phyloP scores from a whole-genome alignment of 2,113 vertebrate genomes.

The Gadus macrocephalus region DNA sequence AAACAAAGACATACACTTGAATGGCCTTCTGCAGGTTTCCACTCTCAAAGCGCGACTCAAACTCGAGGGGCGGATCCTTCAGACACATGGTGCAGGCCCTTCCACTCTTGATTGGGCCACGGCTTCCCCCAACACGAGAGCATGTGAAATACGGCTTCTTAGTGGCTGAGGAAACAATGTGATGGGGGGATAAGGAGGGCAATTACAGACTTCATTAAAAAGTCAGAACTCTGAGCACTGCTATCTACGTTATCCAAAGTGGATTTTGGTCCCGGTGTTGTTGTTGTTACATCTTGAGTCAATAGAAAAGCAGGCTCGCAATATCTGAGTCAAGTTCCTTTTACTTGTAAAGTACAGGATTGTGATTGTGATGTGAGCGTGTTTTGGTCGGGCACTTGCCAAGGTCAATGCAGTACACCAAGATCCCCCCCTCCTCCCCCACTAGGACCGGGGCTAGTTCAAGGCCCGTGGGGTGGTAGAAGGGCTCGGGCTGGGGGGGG shows the following conservation, averaged over 20 bases:
- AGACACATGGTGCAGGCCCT: conserved; percentile 37
- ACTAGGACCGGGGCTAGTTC: conserved; percentile 55
- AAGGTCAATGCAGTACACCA: conserved; percentile 75
- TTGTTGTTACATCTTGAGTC: no score
- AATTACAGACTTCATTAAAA: no score
- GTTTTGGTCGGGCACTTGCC: conserved; percentile 66
- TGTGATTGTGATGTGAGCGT: not conserved
- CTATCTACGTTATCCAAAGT: no score
- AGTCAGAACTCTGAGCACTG: no score
- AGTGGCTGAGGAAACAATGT: conserved; percentile 42
- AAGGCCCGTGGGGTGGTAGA: conserved; percentile 72
- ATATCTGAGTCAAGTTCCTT: not conserved
- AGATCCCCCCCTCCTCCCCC: conserved; percentile 63
- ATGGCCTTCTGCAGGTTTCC: conserved; percentile 88
- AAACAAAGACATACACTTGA: conserved; percentile 76
- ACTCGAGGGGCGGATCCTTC: conserved; percentile 73
- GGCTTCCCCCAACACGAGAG: conserved; percentile 75
- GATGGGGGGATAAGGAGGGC: not conserved
- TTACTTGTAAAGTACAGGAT: no score
- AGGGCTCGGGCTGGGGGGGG: conserved; percentile 79
- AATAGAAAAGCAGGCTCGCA: not conserved
- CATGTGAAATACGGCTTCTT: conserved; percentile 73
- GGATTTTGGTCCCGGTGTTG: no score
- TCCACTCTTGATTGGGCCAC: conserved; percentile 50
- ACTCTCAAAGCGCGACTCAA: conserved; percentile 92